phyloP scores from a whole-genome alignment of 2,888 invertebrate genomes.

The Augiades crinisus region DNA sequence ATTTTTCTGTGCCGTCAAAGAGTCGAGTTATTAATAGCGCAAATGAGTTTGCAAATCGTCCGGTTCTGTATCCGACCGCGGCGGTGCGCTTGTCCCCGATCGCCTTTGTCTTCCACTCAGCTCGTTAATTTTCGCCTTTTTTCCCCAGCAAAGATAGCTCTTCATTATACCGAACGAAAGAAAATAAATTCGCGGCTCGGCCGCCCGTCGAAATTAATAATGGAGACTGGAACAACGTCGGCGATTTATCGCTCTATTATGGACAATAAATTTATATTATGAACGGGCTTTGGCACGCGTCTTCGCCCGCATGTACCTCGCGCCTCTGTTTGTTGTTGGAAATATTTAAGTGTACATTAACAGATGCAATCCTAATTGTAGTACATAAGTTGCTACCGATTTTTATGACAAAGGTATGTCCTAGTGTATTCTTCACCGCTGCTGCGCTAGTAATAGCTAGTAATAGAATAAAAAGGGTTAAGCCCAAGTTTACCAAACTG shows the following conservation, averaged over 20 bases:
- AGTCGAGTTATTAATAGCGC: slow-evolving; percentile 48
- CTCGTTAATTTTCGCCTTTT: slow-evolving; percentile 45
- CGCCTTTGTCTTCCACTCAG: slow-evolving; percentile 46
- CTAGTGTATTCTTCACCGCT: too few species aligned
- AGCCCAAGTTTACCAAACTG: too few species aligned
- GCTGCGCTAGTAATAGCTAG: too few species aligned
- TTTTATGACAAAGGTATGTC: too few species aligned
- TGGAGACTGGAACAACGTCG: slow-evolving; percentile 41
- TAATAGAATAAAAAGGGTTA: too few species aligned
- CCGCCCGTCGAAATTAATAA: slow-evolving; percentile 58
- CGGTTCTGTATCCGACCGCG: slow-evolving; percentile 42
- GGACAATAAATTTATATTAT: slow-evolving; percentile 57
- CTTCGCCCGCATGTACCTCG: too few species aligned
- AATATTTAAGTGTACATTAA: too few species aligned
- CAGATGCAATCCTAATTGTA: too few species aligned
- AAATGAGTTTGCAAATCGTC: slow-evolving; percentile 59
- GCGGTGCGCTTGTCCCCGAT: slow-evolving; percentile 47
- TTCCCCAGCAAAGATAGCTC: slow-evolving; percentile 44
- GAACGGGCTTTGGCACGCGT: too few species aligned
- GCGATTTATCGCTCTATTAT: slow-evolving; percentile 61
- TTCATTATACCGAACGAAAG: slow-evolving; percentile 57
- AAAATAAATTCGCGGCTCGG: slow-evolving; percentile 51
- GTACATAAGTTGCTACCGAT: too few species aligned
- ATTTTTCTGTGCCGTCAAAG: slow-evolving; percentile 18
- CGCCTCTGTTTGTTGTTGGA: too few species aligned